Evolutionary conservation across 2,113 vertebrate species (phyloP).

Genomic region (Poicephalus gulielmi): DNA sequence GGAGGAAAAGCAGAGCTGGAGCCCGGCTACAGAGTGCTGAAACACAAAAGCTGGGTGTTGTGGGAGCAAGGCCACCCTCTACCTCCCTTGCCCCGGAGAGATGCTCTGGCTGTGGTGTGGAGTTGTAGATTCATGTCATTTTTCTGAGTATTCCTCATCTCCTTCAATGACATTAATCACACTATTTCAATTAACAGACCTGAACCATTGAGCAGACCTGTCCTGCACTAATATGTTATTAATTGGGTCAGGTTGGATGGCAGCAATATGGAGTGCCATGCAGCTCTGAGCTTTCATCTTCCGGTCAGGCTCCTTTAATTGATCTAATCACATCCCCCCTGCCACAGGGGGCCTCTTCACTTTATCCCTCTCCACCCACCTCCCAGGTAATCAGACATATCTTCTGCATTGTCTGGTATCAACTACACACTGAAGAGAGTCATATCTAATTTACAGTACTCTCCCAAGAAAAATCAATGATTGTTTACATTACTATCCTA

Average conservation of each 20-base stretch:
- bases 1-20: neutral
- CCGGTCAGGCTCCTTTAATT: constrained; percentile 2
- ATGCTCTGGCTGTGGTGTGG: accelerated
- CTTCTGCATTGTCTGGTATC: constrained; percentile 5
- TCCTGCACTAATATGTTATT: constrained; percentile 45
- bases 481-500: constrained; percentile 64
- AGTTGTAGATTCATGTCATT: neutral
- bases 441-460: constrained; percentile 34
- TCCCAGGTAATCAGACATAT: neutral
- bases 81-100: accelerated
- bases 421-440: neutral
- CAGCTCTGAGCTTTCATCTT: constrained; percentile 4
- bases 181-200: constrained; percentile 43
- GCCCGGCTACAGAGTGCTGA: neutral
- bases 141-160: neutral
- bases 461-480: constrained; percentile 61
- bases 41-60: accelerated
- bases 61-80: accelerated
- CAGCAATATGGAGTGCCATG: neutral
- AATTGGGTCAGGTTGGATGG: constrained; percentile 43
- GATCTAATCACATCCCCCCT: neutral
- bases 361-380: neutral
- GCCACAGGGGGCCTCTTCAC: neutral
- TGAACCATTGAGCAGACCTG: constrained; percentile 23
- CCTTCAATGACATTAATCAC: constrained; percentile 44